Evolutionary conservation across 2,888 invertebrate genomes (phyloP), one percentile per base, ranked within the genome.

Genomic region (Ophion costatus): DNA sequence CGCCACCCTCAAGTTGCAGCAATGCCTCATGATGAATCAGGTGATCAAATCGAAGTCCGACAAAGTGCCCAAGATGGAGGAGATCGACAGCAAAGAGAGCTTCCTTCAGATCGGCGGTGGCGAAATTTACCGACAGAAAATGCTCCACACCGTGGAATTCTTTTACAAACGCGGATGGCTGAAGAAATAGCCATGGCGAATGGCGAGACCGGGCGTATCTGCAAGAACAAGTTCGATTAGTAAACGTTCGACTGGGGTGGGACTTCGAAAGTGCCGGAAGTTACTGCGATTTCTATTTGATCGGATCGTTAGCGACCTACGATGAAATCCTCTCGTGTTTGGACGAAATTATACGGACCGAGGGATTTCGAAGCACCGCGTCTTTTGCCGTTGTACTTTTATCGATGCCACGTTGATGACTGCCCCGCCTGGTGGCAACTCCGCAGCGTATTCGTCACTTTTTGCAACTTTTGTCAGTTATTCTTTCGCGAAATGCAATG

Each of bases 21-120:
- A 94, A 75, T 92, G 92, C 59, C 73, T 93, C 9, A 92, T 93
- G 91, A 94, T 94, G 94, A 87, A 89, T 4, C 93, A 92, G 82
- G 93, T 93, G 24, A 93, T 93, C n/a, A 92, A 93, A 76, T 92
- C 93, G 0, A 88, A 90, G 1, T 89, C 90, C 2, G 91, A 89
- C 0, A 83, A 80, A 11, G 89, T 89, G 0, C 90, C 91, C 0
- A 89, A 92, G 17, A 88, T 91, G 51, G 89, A 91, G 38, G 89
- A 88, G 24, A 88, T 91, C 11, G 87, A 90, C 4, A 88, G 88
- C 45, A 88, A 88, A 67, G 89, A 91, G 11, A 82, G 82, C 56
- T 93, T 93, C 74, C 71, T 90, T 22, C 87, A 87, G 9, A 87
- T 89, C 33, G 89, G 87, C n/a, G 88, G 89, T 29, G 91, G 92